Conservation (phyloP, 2,888 invertebrate genomes). For the Drosophila vallismaia region DNA sequence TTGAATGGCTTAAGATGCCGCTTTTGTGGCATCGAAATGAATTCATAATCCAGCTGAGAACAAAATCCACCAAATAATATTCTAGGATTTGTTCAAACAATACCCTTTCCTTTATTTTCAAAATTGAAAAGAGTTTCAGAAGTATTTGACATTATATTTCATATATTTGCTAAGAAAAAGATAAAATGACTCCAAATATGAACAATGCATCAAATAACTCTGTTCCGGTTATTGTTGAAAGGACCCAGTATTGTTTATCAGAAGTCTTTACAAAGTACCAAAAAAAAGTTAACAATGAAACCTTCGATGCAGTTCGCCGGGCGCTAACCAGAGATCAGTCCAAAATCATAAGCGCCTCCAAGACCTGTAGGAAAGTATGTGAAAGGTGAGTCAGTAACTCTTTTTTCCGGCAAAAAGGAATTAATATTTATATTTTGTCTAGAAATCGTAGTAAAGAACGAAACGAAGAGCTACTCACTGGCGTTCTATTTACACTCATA, state of each 20-base stretch:
- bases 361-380: background rate
- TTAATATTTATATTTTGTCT: background rate
- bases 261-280: background rate
- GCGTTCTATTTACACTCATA: background rate
- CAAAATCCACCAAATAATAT: too few relatives aligned
- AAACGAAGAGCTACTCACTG: background rate
- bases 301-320: background rate
- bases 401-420: background rate
- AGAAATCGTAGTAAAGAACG: conserved; percentile 8
- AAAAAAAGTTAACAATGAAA: background rate
- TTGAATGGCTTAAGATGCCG: conserved; percentile 20
- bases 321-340: background rate
- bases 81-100: background rate
- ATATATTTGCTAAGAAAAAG: background rate
- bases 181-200: background rate
- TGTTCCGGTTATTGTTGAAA: background rate
- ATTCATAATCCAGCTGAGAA: background rate
- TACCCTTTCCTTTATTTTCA: background rate
- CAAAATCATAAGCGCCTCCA: background rate
- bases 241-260: background rate
- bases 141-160: background rate
- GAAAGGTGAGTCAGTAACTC: background rate
- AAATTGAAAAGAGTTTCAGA: background rate
- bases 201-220: background rate
- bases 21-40: background rate